These are phyloP conservation scores for Atlantisia rogersi DNA, from an alignment of 2,113 vertebrate genomes.

Conservation along the genomic window DNA sequence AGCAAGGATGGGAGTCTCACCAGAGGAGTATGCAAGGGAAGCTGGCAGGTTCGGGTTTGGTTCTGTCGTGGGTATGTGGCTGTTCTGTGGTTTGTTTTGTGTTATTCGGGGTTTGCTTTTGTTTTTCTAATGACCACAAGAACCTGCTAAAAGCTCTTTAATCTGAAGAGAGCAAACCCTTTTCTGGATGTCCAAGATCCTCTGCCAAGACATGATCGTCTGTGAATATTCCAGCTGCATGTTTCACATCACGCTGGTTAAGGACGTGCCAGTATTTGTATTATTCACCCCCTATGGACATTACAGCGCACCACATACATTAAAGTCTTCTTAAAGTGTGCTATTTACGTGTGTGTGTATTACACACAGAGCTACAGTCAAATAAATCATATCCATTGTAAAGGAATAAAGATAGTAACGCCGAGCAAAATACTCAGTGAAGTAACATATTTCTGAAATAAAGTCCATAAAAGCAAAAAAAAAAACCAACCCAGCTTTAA, in stretches of 20 bases:
- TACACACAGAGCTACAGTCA: neutral
- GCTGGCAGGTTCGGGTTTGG: neutral
- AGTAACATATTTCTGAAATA: neutral
- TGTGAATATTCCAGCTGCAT: conserved; percentile 53
- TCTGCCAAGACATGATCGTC: conserved; percentile 33
- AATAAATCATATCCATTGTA: neutral
- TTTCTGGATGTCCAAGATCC: conserved; percentile 5
- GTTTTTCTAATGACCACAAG: neutral
- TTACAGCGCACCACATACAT: conserved; percentile 1
- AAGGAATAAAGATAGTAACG: neutral
- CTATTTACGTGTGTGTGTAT: neutral
- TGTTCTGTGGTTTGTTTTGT: neutral
- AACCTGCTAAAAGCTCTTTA: conserved; percentile 55
- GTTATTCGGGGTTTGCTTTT: neutral
- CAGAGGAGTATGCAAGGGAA: neutral
- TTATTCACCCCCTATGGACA: conserved; percentile 34
- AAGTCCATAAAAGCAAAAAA: neutral
- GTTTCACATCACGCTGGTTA: conserved; percentile 41
- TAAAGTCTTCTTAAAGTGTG: neutral
- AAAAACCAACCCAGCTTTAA: neutral
- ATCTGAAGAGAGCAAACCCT: conserved; percentile 15
- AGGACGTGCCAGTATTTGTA: conserved; percentile 48
- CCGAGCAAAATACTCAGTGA: neutral
- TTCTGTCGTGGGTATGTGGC: neutral
- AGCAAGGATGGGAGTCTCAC: neutral